These are phyloP conservation scores for Drosophila guanche DNA, from an alignment of 1,140 invertebrate species.

Conservation along the genomic window DNA sequence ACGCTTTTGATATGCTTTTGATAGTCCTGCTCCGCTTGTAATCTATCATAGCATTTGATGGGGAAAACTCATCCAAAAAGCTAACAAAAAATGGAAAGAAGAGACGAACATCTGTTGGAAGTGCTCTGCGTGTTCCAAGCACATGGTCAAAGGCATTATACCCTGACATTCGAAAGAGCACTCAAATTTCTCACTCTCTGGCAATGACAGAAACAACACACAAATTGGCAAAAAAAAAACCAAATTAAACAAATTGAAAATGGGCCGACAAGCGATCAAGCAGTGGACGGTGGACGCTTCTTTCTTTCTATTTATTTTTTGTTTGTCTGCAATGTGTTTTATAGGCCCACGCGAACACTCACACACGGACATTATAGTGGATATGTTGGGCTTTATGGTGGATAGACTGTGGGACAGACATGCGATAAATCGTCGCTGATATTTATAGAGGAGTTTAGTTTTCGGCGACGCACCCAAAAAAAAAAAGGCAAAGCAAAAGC, in stretches of 20 bases:
- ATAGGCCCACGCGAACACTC: constrained; percentile 63
- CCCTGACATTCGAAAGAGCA: no score
- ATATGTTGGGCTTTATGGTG: constrained; percentile 8
- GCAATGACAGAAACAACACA: constrained; percentile 3
- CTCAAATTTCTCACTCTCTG: no score
- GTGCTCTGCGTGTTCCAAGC: no score
- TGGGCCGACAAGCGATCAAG: constrained; percentile 65
- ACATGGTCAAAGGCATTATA: no score
- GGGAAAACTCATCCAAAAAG: no score
- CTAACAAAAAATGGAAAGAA: no score
- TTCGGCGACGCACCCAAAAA: constrained; percentile 55
- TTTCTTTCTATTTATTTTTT: constrained; percentile 9
- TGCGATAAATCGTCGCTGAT: constrained; percentile 71
- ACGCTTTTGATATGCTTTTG: no score
- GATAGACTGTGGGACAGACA: constrained; percentile 56
- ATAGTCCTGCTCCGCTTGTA: no score
- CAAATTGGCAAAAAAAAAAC: constrained; percentile 58
- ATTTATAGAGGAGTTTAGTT: constrained; percentile 75
- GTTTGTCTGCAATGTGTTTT: constrained; percentile 49
- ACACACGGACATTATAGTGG: constrained; percentile 15
- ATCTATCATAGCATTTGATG: no score
- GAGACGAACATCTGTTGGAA: no score
- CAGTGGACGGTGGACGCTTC: constrained; percentile 31
- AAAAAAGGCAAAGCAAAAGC: constrained; percentile 1
- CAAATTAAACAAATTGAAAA: constrained; percentile 77